Base-by-base conservation (phyloP, 2,113 vertebrate species). In the Eptesicus fuscus region DNA sequence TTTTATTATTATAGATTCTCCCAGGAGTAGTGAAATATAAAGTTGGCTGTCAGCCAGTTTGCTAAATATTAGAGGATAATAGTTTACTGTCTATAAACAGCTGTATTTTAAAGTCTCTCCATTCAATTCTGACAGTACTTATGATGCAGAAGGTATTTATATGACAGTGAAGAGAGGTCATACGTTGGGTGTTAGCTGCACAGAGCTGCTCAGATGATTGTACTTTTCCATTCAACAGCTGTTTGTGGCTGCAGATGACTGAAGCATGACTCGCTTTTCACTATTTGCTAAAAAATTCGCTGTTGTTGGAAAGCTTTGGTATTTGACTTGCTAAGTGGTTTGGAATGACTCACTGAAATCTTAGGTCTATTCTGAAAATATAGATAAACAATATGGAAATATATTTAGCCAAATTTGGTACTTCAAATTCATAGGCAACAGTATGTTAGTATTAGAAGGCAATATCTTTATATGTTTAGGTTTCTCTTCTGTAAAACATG, bases 1-100 rank as follows among this genome's bases (percentile, higher is more conserved):
- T 49, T 49, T 49, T 49, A 49, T 49, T 49, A 49, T 18, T 51
- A 51, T 51, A 51, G 49, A 51, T 97, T 94, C 84, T 95, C 85
- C 80, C 53, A 89, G 91, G 44, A 83, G 91, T 96, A 97, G 96
- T 96, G 74, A 65, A 83, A 96, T 35, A 84, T 76, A 83, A 96
- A 86, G 49, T 61, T 98, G 97, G 96, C 96, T 97, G 92, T 37
- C 71, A 89, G 96, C 96, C 98, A 98, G 56, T 96, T 97, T 93
- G 89, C 92, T 96, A 94, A 97, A 88, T 95, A 93, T 92, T 97
- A 47, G 70, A 93, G 76, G 95, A 96, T 96, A 98, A 97, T 95
- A 96, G 96, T 93, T 97, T 92, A 94, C 95, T 98, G 95, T 98
- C 93, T 98, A 90, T 97, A 37, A 37, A 37, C 37, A 37, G 37